Conservation (phyloP, 2,888 invertebrate genomes). For the Cephalotes varians region DNA sequence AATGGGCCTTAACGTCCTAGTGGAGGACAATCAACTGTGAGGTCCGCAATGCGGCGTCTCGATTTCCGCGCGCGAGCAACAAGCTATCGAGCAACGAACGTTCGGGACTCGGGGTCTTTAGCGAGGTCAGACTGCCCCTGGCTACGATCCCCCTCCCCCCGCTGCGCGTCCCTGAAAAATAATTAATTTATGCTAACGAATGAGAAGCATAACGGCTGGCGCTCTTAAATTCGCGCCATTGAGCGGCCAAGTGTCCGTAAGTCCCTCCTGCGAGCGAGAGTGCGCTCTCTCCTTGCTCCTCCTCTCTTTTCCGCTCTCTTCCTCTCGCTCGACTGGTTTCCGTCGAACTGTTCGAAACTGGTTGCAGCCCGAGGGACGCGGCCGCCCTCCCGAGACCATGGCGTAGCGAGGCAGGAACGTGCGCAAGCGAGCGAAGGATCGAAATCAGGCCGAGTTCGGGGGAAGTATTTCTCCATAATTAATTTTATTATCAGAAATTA, state of each 20-base stretch:
- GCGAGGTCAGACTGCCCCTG: conserved; percentile 60
- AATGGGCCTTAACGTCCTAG: conserved; percentile 42
- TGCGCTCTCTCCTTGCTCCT: conserved; percentile 61
- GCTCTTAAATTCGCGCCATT: conserved; percentile 85
- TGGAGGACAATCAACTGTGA: conserved; percentile 45
- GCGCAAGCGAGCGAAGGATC: conserved; percentile 58
- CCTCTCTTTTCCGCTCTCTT: conserved; percentile 60
- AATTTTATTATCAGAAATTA: conserved; percentile 77
- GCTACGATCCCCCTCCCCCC: conserved; percentile 27
- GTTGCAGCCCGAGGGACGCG: conserved; percentile 76
- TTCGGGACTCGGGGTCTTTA: conserved; percentile 40
- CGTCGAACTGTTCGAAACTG: conserved; percentile 83
- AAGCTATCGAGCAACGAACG: conserved; percentile 52
- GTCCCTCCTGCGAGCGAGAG: conserved; percentile 76
- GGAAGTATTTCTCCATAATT: conserved; percentile 75
- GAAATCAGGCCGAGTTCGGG: conserved; percentile 47
- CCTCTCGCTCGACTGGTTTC: conserved; percentile 82
- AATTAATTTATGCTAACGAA: conserved; percentile 85
- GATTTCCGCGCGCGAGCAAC: conserved; percentile 48
- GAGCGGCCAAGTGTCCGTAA: conserved; percentile 84
- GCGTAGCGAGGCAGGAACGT: conserved; percentile 16
- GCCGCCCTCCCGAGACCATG: conserved; percentile 53
- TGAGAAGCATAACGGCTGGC: conserved; percentile 85
- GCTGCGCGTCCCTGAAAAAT: conserved; percentile 76
- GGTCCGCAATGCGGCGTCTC: conserved; percentile 66